Evolutionary conservation across 92 coral and sea anemone species (phyloP), one percentile per base, ranked within the genome.

Genomic region (Zoanthus solanderi): DNA sequence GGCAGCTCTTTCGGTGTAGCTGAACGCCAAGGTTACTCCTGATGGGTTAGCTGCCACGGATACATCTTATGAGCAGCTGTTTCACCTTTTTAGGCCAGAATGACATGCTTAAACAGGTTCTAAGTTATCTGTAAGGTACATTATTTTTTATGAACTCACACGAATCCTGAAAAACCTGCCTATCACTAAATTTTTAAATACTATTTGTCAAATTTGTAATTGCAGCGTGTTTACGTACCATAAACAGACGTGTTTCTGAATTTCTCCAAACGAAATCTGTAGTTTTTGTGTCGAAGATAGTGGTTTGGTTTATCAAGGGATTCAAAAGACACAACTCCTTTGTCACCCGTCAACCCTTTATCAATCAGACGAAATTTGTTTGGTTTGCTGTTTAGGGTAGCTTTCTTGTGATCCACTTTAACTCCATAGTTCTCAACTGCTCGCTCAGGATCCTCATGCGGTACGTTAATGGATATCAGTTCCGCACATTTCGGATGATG

Each of bases 211-310:
- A 50, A 50, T 50, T 50, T 50, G 56, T 50, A 50, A 50, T 50
- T 50, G 9, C 12, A 50, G 12, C 56, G 9, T 50, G 56, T 50
- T 50, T 48, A 85, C 98, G 79, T 87, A 96, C 98, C 87, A 72
- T 94, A 96, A 60, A 88, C 71, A 14, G 96, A 68, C 1, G 83
- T 92, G 71, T 92, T 83, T 1, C 72, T 75, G 32, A 93, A 84
- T 37, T 91, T 89, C 83, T 96, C 94, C 72, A 96, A 88, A 67
- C 89, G 94, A 60, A 96, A 95, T 76, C 89, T 86, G 88, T 95
- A 92, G 76, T 96, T 92, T 80, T 85, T 92, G 80, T 95, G 98
- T 56, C 99, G 95, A 8, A 96, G 89, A 76, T 72, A 96, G 74
- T 74, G 89, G 11, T 95, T 89, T 54, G 96, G 98, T 46, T 85